Evolutionary conservation across 2,888 invertebrate species (phyloP), one percentile per base, ranked within the genome.

Genomic region (Drosophila pseudotakahashii): DNA sequence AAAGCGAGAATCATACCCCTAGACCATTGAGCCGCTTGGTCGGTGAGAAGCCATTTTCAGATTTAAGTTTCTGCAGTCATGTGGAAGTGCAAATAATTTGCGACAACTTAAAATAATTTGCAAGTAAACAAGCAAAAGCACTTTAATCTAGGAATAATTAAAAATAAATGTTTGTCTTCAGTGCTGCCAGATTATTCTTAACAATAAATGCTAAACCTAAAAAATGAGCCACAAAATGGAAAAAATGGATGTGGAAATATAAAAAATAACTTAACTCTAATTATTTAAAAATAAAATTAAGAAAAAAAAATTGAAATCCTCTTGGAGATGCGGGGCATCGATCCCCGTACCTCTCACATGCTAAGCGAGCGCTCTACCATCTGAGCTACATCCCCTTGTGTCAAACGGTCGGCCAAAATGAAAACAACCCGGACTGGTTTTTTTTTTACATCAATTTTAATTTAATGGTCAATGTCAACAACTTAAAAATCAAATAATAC

Each of bases 281-380:
- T 26, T 26, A 26, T 6, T 26, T 26, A 6, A 26, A 26, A 26
- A 6, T 2, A 26, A 26, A 26, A 26, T 26, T 23, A 23, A 3
- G 2, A 2, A 19, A 19, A 26, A 64, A 60, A 62, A 34, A 42
- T 23, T 10, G 0, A 1, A 14, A 2, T n/a, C 2, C 1, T 1
- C 1, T 32, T 72, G 92, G 92, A 92, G 92, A 91, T 91, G 91
- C 91, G 90, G 91, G 91, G 91, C 89, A 91, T 92, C 90, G 92
- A 92, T 91, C 92, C 91, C 91, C 90, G 91, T 91, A 92, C 71
- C 81, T 81, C 94, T 94, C 94, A 93, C 94, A 94, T 93, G 94
- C 94, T 93, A 94, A 94, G 94, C 94, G 93, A 94, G 93, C 94
- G 93, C 94, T 94, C 94, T 94, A 94, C 94, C 94, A 94, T 93